A percentile compares a stretch with the other conserved stretches of the same genome.
Conservation (phyloP, 2,113 vertebrate genomes). For the Piprites chloris region DNA sequence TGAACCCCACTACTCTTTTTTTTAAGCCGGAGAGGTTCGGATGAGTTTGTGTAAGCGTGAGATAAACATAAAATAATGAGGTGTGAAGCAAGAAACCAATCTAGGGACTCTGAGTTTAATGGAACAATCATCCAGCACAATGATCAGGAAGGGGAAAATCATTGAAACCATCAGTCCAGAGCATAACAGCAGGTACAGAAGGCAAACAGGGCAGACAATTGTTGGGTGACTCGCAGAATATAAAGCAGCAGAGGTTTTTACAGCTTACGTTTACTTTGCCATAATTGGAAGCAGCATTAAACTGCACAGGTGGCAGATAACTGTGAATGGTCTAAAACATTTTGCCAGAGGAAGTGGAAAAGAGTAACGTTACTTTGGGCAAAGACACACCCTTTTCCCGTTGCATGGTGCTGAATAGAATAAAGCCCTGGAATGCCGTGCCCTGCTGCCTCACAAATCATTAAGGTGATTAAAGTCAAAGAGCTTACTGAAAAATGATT, state of each 20-base stretch:
- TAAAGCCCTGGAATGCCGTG: not conserved
- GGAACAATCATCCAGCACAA: slow-evolving; percentile 23
- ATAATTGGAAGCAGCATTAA: not conserved
- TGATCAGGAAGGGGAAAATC: slow-evolving; percentile 40
- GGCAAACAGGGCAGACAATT: slow-evolving; percentile 14
- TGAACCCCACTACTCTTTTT: not conserved
- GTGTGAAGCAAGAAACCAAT: not conserved
- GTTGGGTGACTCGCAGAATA: not conserved
- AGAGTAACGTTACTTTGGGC: not conserved
- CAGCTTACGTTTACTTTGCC: not conserved
- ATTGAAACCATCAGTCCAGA: slow-evolving; percentile 38
- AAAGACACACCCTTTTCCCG: not conserved
- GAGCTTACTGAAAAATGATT: not conserved
- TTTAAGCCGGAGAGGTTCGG: not conserved
- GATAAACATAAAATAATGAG: slow-evolving; percentile 7
- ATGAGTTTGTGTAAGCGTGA: not conserved
- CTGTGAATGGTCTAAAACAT: not conserved
- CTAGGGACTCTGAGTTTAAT: not conserved
- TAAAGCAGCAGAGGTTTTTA: slow-evolving; percentile 17
- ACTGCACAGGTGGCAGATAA: not conserved
- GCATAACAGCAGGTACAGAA: not conserved
- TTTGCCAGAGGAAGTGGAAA: not conserved
- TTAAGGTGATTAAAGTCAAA: not conserved
- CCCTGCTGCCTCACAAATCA: not conserved
- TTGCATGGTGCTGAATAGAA: not conserved